Percentiles rank a stretch among this genome's conserved stretches.
These are phyloP conservation scores for Bombus turneri DNA, from an alignment of 1,140 invertebrate species.

Conservation along the genomic window DNA sequence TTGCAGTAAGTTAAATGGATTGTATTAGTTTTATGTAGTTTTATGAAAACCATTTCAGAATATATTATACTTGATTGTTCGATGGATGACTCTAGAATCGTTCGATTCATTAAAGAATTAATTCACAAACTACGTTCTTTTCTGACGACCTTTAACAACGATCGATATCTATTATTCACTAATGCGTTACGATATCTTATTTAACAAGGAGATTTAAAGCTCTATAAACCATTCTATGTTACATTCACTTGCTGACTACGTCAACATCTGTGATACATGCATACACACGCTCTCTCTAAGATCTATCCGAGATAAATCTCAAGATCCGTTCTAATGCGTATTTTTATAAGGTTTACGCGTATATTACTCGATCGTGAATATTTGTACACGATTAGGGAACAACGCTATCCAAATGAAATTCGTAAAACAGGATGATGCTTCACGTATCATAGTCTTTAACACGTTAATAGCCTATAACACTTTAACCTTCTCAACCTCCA, in stretches of 20 bases:
- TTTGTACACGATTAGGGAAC: not conserved
- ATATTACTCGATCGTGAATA: not conserved
- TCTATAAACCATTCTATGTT: not conserved
- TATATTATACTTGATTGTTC: too few relatives aligned
- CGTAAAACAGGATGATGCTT: too few relatives aligned
- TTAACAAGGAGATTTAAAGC: not conserved
- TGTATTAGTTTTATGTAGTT: too few relatives aligned
- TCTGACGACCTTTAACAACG: not conserved
- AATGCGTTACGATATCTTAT: not conserved
- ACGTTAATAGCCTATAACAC: too few relatives aligned
- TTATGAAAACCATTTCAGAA: not conserved
- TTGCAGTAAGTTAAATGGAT: not conserved
- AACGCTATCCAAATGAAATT: not conserved
- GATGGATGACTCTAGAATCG: not conserved
- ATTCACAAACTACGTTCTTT: not conserved
- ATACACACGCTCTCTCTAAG: not conserved
- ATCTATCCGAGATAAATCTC: not conserved
- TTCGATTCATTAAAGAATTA: not conserved
- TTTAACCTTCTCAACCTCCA: not conserved
- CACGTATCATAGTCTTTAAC: too few relatives aligned
- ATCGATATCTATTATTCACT: not conserved
- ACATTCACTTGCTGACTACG: not conserved
- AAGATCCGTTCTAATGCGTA: not conserved
- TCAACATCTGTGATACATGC: not conserved
- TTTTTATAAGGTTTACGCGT: not conserved